Evolutionary conservation across 2,113 vertebrate species (phyloP).

Genomic region (Nothoprocta pentlandii): DNA sequence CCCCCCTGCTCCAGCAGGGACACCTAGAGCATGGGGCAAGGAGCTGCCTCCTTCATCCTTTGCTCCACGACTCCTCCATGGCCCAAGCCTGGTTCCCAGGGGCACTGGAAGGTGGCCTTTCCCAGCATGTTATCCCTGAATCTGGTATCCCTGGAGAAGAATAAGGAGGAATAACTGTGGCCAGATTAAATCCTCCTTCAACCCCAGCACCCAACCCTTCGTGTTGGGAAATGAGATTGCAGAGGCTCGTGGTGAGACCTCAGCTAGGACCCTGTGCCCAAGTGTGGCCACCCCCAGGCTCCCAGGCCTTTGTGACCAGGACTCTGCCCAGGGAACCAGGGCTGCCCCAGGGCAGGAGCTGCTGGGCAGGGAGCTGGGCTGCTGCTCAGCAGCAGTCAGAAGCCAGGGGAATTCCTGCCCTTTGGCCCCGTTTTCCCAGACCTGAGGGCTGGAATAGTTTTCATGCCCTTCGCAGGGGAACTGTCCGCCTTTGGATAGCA

Average conservation of each 20-base stretch:
- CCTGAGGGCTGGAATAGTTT: background rate
- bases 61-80: background rate
- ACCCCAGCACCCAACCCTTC: too few species aligned
- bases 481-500: background rate
- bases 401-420: background rate
- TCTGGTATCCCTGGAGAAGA: background rate
- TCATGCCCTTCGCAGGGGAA: background rate
- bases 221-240: too few species aligned
- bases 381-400: background rate
- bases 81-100: background rate
- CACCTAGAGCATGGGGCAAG: too few species aligned
- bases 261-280: too few species aligned
- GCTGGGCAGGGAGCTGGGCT: background rate
- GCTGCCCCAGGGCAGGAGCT: background rate
- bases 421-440: background rate
- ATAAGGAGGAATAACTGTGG: background rate
- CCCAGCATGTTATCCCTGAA: background rate
- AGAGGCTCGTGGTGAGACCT: too few species aligned
- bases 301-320: too few species aligned
- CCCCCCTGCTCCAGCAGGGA: too few species aligned
- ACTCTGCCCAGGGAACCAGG: background rate
- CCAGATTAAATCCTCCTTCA: background rate
- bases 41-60: background rate
- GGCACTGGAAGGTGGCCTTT: background rate
- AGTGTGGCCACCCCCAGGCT: too few species aligned